Base-by-base conservation (phyloP, 2,113 vertebrate genomes). In the Sigmodon hispidus region DNA sequence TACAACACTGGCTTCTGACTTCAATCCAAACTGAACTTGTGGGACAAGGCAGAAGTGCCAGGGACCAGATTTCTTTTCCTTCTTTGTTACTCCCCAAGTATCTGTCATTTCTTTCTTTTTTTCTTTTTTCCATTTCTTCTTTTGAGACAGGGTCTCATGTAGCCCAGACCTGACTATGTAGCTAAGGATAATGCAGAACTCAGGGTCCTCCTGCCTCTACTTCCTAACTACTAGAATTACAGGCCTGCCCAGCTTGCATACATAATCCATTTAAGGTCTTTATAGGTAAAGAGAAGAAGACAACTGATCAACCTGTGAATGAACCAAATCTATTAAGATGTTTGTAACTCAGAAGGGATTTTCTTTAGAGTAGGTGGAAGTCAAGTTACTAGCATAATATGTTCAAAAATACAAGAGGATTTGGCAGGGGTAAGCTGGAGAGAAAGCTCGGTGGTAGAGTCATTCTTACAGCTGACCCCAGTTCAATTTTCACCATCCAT, bases 381-480 rank as follows among this genome's bases (percentile, higher is more conserved):
- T 93, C 67, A 31, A 50, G 43, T 85, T 93, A 80, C 61, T 36
- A 73, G 43, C 55, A 85, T 87, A 83, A 72, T 70, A 50, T 73
- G 16, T 90, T 86, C 94, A 94, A 95, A 94, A 95, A 90, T 75
- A 50, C 6, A 52, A 36, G 76, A 36, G 16, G 13, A 6, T 15
- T 2, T 17, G 45, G n/a, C n/a, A n/a, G 29, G 10, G 24, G 31
- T 11, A 16, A 34, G 1, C 16, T 55, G 76, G 48, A 61, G 55
- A 81, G 36, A 1, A 4, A 12, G 79, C 52, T 26, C 36, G 16
- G 36, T 2, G 13, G 55, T 59, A 57, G 36, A 61, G 24, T 43
- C 55, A 29, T 55, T 83, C 55, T 83, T 83, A 83, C 55, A 61
- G n/a, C 59, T 40, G 72, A 17, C 55, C 55, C 55, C 59, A 55